These are phyloP conservation scores for Syngnathus typhle DNA, from an alignment of 2,113 vertebrate genomes.

Conservation along the genomic window DNA sequence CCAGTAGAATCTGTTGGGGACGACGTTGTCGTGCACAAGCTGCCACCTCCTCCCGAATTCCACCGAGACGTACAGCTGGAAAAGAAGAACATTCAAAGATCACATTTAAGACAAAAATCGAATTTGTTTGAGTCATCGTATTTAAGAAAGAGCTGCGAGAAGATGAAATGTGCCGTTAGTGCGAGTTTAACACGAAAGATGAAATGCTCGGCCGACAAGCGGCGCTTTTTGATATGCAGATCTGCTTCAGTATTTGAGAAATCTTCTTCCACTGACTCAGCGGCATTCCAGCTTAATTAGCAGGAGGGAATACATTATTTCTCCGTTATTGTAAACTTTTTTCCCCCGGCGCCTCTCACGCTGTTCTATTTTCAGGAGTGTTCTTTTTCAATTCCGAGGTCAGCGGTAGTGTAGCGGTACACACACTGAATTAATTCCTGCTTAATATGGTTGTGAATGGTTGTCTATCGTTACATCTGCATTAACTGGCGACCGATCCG, in stretches of 20 bases:
- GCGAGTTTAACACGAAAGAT: not conserved
- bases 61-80: conserved; percentile 85
- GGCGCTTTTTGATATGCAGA: conserved; percentile 12
- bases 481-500: not conserved
- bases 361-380: not conserved
- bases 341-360: conserved; percentile 9
- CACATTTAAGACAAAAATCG: conserved; percentile 4
- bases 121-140: not conserved
- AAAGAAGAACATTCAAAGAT: not conserved
- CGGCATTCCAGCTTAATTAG: conserved; percentile 21
- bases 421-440: not conserved
- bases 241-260: conserved; percentile 3
- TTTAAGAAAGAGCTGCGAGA: not conserved
- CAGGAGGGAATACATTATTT: conserved; percentile 30
- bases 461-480: not conserved
- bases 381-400: conserved; percentile 2
- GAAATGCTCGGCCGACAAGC: not conserved
- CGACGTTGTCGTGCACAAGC: conserved; percentile 82
- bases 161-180: not conserved
- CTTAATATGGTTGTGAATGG: not conserved
- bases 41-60: conserved; percentile 94
- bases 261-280: conserved; percentile 15
- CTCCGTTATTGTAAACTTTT: conserved; percentile 20
- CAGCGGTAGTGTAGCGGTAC: not conserved
- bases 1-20: conserved; percentile 94